These are phyloP conservation scores for Scatophagus argus DNA, from an alignment of 2,113 vertebrate species.

Conservation along the genomic window DNA sequence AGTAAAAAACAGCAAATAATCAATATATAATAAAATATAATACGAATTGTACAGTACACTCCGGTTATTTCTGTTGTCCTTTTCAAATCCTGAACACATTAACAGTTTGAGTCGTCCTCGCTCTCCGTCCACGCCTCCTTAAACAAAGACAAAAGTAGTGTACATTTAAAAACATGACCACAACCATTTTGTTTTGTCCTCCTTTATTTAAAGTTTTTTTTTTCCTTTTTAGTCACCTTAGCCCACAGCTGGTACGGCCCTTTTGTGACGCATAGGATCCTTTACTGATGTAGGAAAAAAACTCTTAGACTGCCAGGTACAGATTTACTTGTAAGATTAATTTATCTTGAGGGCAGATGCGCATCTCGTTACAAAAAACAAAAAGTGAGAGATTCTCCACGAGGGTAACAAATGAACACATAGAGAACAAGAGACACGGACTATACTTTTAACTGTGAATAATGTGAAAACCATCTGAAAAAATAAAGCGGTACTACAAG, in stretches of 20 bases:
- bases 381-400: slow-evolving; percentile 56
- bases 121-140: slow-evolving; percentile 15
- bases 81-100: slow-evolving; percentile 66
- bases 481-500: slow-evolving; percentile 72
- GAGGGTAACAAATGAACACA: slow-evolving; percentile 72
- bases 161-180: slow-evolving; percentile 64
- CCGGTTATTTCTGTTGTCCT: slow-evolving; percentile 67
- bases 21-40: slow-evolving; percentile 87
- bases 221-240: slow-evolving; percentile 5
- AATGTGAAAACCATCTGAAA: slow-evolving; percentile 64
- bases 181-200: slow-evolving; percentile 31
- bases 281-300: background rate
- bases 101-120: slow-evolving; percentile 63
- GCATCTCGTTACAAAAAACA: slow-evolving; percentile 48
- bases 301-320: slow-evolving; percentile 22
- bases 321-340: slow-evolving; percentile 36
- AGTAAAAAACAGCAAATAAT: slow-evolving; percentile 80
- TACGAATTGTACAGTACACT: slow-evolving; percentile 86
- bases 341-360: slow-evolving; percentile 60
- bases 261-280: slow-evolving; percentile 1
- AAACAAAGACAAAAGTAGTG: slow-evolving; percentile 68
- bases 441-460: slow-evolving; percentile 72
- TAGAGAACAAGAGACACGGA: slow-evolving; percentile 76
- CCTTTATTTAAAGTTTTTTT: background rate
- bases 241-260: slow-evolving; percentile 2